Evolutionary conservation across 2,888 invertebrate species (phyloP), one percentile per base, ranked within the genome.

Genomic region (Amaurobius ferox): DNA sequence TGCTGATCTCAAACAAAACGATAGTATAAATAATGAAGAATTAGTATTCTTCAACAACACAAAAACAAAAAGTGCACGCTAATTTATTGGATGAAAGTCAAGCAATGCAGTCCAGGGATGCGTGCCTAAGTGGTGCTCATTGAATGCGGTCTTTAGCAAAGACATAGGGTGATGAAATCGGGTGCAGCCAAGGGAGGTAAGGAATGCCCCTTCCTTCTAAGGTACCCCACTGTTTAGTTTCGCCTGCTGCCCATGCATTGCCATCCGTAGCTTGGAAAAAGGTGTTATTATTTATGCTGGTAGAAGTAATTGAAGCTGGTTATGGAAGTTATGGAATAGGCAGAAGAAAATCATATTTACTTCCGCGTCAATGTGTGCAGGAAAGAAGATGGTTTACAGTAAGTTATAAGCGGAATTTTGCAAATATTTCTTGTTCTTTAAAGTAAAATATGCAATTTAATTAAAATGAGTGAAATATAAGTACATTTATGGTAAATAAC

Each of bases 141-240:
- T 73, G 61, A 39, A 62, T 32, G 55, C 23, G 26, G 23, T 73
- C 62, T 35, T 62, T 23, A 35, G 39, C 13, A 48, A 26, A 55
- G 29, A 70, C 39, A 32, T 9, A 61, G 55, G 35, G 73, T 73
- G 73, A 73, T 73, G 73, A 73, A 73, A 73, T 62, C 29, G 55
- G 23, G 62, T 73, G 55, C 62, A 73, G 26, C 39, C 73, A 73
- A 62, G 62, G 62, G 68, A 28, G 30, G 61, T 73, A 62, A 73
- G 32, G 61, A 73, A 73, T 73, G 73, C 28, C 26, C 29, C 28
- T 26, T 11, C 23, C 1, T 71, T 71, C 23, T 6, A 26, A 40
- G 40, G 39, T 13, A 26, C 28, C 68, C 28, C 23, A 35, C 68
- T 35, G 68, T 16, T 68, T 68, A 68, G 68, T 26, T 68, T 68